Evolutionary conservation across 2,797 vertebrate genomes (phyloP), one percentile per base, ranked within the genome.

Genomic region (Neomorphus geoffroyi): DNA sequence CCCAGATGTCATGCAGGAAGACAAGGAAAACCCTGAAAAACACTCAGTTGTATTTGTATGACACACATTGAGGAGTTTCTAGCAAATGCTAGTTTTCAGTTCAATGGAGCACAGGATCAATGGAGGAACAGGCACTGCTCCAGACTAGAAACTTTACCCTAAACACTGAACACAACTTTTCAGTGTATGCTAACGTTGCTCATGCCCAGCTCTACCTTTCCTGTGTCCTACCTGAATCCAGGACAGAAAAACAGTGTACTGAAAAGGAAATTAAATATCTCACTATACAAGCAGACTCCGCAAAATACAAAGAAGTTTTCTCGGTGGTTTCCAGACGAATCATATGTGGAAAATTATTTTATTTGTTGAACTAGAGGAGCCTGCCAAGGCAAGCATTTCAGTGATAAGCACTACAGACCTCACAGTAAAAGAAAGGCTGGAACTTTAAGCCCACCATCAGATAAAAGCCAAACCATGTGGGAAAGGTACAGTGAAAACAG

Each of bases 331-430:
- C 86, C 81, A 91, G 65, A 46, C 26, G 37, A 67, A 24, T 50
- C 50, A 27, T 43, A 61, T 61, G 65, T n/a, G n/a, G 30, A 30
- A 87, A 91, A 93, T 71, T n/a, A 80, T 80, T 80, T 65, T 3
- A 60, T 17, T 73, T 48, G 35, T 15, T 80, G 60, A 32, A 70
- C 21, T 54, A 66, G 37, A 43, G 60, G n/a, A 87, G n/a, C 30
- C 79, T 91, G 84, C 61, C 72, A 88, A 87, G 75, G 78, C 24
- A 87, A 94, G 69, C 71, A 65, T 53, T 88, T 71, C 45, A 64
- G 21, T 17, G 72, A 50, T 79, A 86, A 83, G 53, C 32, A 21
- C 65, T 45, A 32, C 53, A 93, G 58, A 80, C 9, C 41, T 71
- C 69, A 61, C 11, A 75, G 30, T 19, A 81, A 57, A 65, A 81